These are phyloP conservation scores for Pteria penguin DNA, from an alignment of 2,888 invertebrate species.

Conservation along the genomic window DNA sequence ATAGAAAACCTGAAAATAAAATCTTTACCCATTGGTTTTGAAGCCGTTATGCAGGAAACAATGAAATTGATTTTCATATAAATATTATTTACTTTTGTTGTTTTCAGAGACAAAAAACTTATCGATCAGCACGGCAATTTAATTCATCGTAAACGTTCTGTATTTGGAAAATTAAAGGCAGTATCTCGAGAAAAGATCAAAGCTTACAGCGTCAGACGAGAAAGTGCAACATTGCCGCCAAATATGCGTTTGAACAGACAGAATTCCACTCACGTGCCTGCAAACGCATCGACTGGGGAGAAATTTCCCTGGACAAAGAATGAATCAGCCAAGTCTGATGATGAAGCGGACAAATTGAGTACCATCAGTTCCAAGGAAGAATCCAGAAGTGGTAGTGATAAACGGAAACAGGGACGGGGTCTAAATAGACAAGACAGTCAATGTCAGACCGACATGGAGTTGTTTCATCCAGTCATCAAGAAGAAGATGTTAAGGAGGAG, in stretches of 20 bases:
- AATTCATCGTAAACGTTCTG: slow-evolving; percentile 21
- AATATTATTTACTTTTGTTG: neutral
- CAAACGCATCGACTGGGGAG: slow-evolving; percentile 35
- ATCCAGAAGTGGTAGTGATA: slow-evolving; percentile 46
- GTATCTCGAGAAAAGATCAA: neutral
- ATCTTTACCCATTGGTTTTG: too few relatives aligned
- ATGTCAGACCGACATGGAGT: slow-evolving; percentile 63
- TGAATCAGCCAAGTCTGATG: slow-evolving; percentile 44
- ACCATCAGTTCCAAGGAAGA: slow-evolving; percentile 59
- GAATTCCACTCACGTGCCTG: slow-evolving; percentile 60
- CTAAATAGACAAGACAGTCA: slow-evolving; percentile 47
- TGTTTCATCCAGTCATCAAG: slow-evolving; percentile 49
- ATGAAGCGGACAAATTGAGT: slow-evolving; percentile 51
- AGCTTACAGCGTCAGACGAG: slow-evolving; percentile 13
- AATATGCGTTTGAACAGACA: slow-evolving; percentile 50
- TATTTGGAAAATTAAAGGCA: slow-evolving; percentile 34
- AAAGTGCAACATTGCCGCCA: slow-evolving; percentile 36
- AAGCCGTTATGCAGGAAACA: too few relatives aligned
- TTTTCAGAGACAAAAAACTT: slow-evolving; percentile 53
- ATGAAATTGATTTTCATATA: too few relatives aligned
- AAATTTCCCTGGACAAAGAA: slow-evolving; percentile 59
- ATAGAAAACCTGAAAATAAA: too few relatives aligned
- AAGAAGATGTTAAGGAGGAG: slow-evolving; percentile 26
- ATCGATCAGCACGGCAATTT: slow-evolving; percentile 41
- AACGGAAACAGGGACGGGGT: slow-evolving; percentile 38